phyloP scores from a whole-genome alignment of 2,113 vertebrate genomes.

The Entelurus aequoreus region DNA sequence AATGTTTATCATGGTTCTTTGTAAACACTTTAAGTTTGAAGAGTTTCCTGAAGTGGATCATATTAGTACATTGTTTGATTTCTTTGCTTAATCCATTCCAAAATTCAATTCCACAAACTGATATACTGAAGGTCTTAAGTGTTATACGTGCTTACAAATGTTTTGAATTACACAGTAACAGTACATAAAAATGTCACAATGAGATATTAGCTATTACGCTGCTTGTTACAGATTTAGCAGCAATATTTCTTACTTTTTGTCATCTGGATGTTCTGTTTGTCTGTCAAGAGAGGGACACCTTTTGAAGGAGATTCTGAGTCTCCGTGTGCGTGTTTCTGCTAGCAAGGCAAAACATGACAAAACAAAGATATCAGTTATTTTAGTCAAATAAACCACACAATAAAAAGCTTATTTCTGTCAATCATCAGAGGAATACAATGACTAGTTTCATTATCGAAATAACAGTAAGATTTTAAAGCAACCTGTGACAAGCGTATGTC shows the following conservation, averaged over 20 bases:
- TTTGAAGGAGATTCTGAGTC: conserved; percentile 70
- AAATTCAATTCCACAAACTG: too few species aligned
- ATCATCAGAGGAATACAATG: neutral
- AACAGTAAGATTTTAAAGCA: conserved; percentile 21
- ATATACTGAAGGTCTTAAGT: too few species aligned
- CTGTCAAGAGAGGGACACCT: conserved; percentile 70
- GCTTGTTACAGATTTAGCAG: neutral
- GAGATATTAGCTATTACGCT: neutral
- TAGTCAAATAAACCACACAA: neutral
- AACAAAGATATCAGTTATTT: neutral
- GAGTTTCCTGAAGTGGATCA: too few species aligned
- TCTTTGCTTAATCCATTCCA: too few species aligned
- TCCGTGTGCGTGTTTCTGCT: conserved; percentile 66
- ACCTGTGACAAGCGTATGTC: conserved; percentile 82
- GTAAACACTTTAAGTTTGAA: too few species aligned
- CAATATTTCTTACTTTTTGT: conserved; percentile 78
- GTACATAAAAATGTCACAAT: neutral
- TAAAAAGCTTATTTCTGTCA: too few species aligned
- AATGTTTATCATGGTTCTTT: too few species aligned
- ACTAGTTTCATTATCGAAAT: neutral
- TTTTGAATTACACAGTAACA: too few species aligned
- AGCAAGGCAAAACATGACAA: conserved; percentile 3
- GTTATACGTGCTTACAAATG: too few species aligned
- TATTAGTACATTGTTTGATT: too few species aligned
- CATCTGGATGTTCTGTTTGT: conserved; percentile 69